Evolutionary conservation across 2,113 vertebrate species (phyloP), one percentile per base, ranked within the genome.

Genomic region (Lepus timidus): DNA sequence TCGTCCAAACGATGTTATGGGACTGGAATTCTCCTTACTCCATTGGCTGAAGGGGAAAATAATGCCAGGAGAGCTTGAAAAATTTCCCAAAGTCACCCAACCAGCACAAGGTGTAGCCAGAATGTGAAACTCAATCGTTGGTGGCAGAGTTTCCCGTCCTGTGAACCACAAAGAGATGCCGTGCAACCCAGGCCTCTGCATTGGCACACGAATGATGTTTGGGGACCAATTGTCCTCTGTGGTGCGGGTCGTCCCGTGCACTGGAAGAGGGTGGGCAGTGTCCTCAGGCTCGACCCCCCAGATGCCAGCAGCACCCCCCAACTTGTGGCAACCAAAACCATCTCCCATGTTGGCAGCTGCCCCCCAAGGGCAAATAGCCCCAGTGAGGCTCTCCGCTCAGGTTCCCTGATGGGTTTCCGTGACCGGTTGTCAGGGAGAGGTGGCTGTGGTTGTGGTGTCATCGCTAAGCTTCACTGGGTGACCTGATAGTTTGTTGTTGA

Each of bases 391-490:
- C 6, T 6, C 23, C 36, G 20, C 55, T 74, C 55, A n/a, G 76
- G 39, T 23, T 3, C 61, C 16, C 17, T 4, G 27, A 19, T 68
- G 19, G 11, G 23, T 51, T 19, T 31, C 17, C 9, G 5, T 12
- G 44, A 36, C n/a, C 0, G n/a, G 1, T 20, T 20, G 5, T 82
- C 20, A 6, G 1, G 11, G 65, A 49, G 61, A n/a, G 2, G 29
- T 74, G 39, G 9, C 33, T 3, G 3, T 22, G 58, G 25, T 58
- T 1, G 14, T 17, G 19, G 29, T 3, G 33, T 80, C 23, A 5
- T 33, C 20, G 36, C 39, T 51, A 2, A 87, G 39, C 27, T 55
- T 78, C 29, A 3, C 44, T 64, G 22, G 19, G n/a, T 31, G 25
- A 39, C 17, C 3, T 9, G 5, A 1, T n/a, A n/a, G 36, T 10